Evolutionary conservation across 2,888 invertebrate genomes (phyloP).

Genomic region (Dilophus febrilis): DNA sequence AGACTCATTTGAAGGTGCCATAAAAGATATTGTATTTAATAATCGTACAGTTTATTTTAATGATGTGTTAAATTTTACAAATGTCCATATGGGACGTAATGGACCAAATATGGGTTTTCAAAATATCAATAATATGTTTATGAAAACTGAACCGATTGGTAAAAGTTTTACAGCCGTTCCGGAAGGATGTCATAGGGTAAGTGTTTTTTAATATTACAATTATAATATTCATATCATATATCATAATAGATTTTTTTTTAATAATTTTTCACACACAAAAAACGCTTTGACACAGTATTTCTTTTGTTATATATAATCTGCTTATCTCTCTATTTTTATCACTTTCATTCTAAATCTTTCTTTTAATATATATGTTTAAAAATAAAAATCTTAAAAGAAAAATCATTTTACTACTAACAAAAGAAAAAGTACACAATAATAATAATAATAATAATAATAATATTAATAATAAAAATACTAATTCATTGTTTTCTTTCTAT

Average conservation of each 20-base stretch:
- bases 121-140: conserved; percentile 28
- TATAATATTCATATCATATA: too few species aligned
- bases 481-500: too few species aligned
- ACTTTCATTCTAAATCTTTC: background rate
- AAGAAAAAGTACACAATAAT: too few species aligned
- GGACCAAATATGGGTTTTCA: conserved; percentile 36
- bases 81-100: conserved; percentile 47
- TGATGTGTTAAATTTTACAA: conserved; percentile 43
- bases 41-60: conserved; percentile 47
- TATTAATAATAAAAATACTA: too few species aligned
- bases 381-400: too few species aligned
- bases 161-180: conserved; percentile 27
- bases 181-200: conserved; percentile 44
- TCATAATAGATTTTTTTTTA: background rate
- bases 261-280: background rate
- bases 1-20: conserved; percentile 53
- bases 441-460: too few species aligned
- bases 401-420: too few species aligned
- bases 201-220: conserved; percentile 12
- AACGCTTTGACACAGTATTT: background rate
- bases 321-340: background rate
- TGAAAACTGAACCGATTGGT: conserved; percentile 33
- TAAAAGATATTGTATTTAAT: conserved; percentile 71
- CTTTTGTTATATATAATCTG: background rate
- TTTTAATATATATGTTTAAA: too few species aligned